Conservation (phyloP, 2,113 vertebrate genomes). For the Poicephalus meyeri region DNA sequence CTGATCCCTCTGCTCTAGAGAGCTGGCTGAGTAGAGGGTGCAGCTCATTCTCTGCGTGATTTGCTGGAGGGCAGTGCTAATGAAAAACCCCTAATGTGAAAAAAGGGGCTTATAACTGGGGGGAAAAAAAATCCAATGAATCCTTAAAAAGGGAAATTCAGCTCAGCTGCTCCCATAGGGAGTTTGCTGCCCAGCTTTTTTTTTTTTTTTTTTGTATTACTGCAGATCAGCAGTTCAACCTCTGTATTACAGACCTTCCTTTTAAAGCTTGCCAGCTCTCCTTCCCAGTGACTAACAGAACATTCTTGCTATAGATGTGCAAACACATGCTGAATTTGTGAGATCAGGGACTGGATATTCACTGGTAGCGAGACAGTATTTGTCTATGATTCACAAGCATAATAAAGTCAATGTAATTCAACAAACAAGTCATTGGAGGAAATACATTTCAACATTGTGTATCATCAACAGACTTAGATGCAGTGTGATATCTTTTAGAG, state of each 20-base stretch:
- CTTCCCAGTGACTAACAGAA: neutral
- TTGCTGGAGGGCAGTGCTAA: slow-evolving; percentile 57
- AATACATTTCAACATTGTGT: neutral
- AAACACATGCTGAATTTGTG: neutral
- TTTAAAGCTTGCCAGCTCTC: neutral
- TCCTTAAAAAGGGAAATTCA: slow-evolving; percentile 52
- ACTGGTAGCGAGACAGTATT: neutral
- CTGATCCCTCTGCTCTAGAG: neutral
- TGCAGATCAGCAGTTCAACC: neutral
- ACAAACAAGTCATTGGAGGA: neutral
- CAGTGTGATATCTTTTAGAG: neutral
- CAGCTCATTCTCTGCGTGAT: neutral
- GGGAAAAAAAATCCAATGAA: neutral
- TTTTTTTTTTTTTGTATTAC: slow-evolving; percentile 8
- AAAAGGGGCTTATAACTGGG: neutral
- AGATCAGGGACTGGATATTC: neutral
- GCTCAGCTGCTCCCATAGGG: slow-evolving; percentile 40
- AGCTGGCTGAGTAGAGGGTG: neutral
- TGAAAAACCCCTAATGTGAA: slow-evolving; percentile 52
- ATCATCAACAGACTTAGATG: neutral
- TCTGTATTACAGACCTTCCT: slow-evolving; percentile 1
- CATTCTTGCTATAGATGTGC: neutral
- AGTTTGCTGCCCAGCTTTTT: slow-evolving; percentile 32
- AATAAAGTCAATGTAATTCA: neutral
- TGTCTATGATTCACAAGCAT: neutral